Percentiles rank a stretch among this genome's conserved stretches.
phyloP scores from a whole-genome alignment of 2,888 invertebrate genomes.

The Serripes groenlandicus region DNA sequence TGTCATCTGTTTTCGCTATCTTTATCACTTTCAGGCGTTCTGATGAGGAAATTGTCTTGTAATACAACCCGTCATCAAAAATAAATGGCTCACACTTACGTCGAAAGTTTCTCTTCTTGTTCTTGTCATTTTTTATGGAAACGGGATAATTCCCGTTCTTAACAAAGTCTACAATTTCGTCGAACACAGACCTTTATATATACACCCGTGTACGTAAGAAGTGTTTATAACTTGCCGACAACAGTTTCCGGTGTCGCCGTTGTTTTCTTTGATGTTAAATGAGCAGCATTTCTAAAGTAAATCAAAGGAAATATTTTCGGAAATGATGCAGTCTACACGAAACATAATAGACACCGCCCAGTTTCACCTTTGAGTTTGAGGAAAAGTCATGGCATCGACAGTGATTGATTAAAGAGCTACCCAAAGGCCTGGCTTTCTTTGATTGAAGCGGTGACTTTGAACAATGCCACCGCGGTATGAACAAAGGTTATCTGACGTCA shows the following conservation, averaged over 20 bases:
- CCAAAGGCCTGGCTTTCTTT: too few species aligned
- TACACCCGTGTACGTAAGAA: neutral
- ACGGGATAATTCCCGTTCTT: slow-evolving; percentile 37
- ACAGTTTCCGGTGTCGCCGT: slow-evolving; percentile 25
- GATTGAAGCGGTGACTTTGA: too few species aligned
- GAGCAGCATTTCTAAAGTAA: neutral
- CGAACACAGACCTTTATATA: slow-evolving; percentile 2
- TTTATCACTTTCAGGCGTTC: slow-evolving; percentile 39
- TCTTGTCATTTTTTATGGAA: slow-evolving; percentile 31
- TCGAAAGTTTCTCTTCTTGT: slow-evolving; percentile 28
- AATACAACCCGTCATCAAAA: slow-evolving; percentile 43
- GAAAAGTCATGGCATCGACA: neutral
- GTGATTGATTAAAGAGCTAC: slow-evolving; percentile 3
- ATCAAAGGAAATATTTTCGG: neutral
- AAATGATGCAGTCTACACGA: neutral
- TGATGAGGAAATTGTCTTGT: slow-evolving; percentile 33
- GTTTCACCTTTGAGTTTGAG: neutral
- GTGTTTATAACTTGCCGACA: slow-evolving; percentile 18
- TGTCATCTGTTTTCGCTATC: slow-evolving; percentile 38
- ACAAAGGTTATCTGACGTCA: too few species aligned
- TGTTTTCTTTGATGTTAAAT: neutral
- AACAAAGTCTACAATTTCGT: slow-evolving; percentile 35
- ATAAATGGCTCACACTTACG: slow-evolving; percentile 33
- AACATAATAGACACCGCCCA: neutral
- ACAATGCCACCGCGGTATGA: too few species aligned